Base-by-base conservation (phyloP, 2,888 invertebrate species). In the Galerucella pusilla region DNA sequence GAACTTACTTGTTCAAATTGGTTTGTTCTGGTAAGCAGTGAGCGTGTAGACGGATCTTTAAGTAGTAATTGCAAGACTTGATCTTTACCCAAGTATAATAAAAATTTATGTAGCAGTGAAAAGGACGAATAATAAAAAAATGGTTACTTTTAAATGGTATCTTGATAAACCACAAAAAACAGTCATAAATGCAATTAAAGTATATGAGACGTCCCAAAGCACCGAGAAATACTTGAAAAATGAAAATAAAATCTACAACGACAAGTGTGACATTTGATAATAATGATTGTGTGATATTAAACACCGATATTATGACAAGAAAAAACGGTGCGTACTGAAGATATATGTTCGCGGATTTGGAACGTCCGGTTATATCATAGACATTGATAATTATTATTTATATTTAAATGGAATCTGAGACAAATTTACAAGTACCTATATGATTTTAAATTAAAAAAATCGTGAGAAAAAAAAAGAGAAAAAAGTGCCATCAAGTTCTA, bases 401-500 rank as follows among this genome's bases (percentile, higher is more conserved):
- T 80, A 75, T 80, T 80, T 81, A 71, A 81, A 82, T 83, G 83
- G 83, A 84, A 84, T 84, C 82, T 83, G 82, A 79, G 80, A 83
- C 82, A 82, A 81, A 82, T 83, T 82, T 85, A 84, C 82, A 85
- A 82, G 81, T 54, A 54, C 54, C n/a, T 83, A 84, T 82, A 85
- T 83, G 84, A 83, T 84, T 84, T 83, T 83, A 0, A 78, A 81
- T 78, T 78, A 74, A 65, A 76, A 20, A 20, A 74, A 68, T 75
- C 78, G 73, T 73, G 76, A 20, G 20, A 20, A 20, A 20, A 42
- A 42, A 42, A 42, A 75, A 75, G 79, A 77, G 80, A 79, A 80
- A 81, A 81, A 83, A 83, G 84, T 84, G 83, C 83, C 82, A 84
- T 82, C 84, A 83, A 85, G 83, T 83, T 85, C 85, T 85, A 85